Evolutionary conservation across 2,113 vertebrate genomes (phyloP).

Genomic region (Tinamus guttatus): DNA sequence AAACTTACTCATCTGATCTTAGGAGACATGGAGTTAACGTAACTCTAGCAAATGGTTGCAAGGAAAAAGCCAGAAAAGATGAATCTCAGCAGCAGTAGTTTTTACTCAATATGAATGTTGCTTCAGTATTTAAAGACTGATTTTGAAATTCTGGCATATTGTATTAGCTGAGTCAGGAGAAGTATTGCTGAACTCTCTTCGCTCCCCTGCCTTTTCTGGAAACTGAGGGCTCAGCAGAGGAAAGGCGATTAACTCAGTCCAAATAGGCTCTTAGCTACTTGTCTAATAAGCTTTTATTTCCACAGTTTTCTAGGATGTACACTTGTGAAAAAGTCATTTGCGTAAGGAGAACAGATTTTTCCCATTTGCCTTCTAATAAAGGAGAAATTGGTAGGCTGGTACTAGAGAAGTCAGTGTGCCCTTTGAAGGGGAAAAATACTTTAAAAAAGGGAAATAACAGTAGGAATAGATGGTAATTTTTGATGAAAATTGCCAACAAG

Average conservation of each 20-base stretch:
- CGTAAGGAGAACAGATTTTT: neutral
- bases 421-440: neutral
- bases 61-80: neutral
- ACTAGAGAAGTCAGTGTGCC: neutral
- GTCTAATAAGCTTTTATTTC: neutral
- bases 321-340: neutral
- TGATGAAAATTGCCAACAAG: neutral
- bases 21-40: neutral
- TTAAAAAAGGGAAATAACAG: no score
- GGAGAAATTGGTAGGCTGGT: neutral
- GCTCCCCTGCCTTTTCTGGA: neutral
- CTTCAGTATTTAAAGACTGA: neutral
- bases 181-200: neutral
- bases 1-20: neutral
- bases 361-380: neutral
- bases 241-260: neutral
- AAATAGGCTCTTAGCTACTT: neutral
- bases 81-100: neutral
- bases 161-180: neutral
- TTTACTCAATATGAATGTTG: neutral
- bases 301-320: neutral
- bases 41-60: neutral
- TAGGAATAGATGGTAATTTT: neutral
- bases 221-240: neutral
- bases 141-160: neutral